Base-by-base conservation (phyloP, 2,797 vertebrate genomes). In the Phrynocephalus guinanensis region DNA sequence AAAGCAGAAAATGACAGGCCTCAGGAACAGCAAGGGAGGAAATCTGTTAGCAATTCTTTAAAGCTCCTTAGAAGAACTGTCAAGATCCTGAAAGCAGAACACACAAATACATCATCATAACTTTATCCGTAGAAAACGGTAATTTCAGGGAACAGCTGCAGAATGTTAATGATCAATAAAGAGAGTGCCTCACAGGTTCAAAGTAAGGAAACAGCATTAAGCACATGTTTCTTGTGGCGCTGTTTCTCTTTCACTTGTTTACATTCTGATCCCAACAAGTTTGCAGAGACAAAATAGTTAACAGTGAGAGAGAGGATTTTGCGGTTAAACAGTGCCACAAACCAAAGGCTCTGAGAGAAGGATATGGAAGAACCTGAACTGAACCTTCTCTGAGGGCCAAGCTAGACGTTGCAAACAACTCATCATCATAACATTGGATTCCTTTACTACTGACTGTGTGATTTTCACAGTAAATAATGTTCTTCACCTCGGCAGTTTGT, bases 81-180 rank as follows among this genome's bases (percentile, higher is more conserved):
- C 50, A 75, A 28, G n/a, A 13, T 90, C 48, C 82, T 91, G 85
- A 92, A 87, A 91, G 77, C 67, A 92, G 67, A 91, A 87, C 71
- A 77, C 63, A 22, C 82, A 89, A 63, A 30, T 82, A 82, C 82
- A 91, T 93, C 79, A 79, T 88, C 87, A 85, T 82, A 88, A 88
- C 85, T 66, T 90, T n/a, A 90, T 3, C 0, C 50, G 88, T 75
- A 91, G 87, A 85, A 84, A 94, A 94, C 77, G 9, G 18, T 68
- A 92, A 95, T 91, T 90, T 93, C 87, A 92, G 92, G 82, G 81
- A 93, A 91, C 87, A 93, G 83, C 77, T 93, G 68, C 92, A 83
- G 92, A 94, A 93, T 91, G 73, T 92, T 90, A 92, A 89, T 60
- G 78, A 94, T 88, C 88, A 90, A 75, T 89, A 94, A 92, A 90